phyloP scores from a whole-genome alignment of 2,888 invertebrate genomes.

The Diarsia rubi region DNA sequence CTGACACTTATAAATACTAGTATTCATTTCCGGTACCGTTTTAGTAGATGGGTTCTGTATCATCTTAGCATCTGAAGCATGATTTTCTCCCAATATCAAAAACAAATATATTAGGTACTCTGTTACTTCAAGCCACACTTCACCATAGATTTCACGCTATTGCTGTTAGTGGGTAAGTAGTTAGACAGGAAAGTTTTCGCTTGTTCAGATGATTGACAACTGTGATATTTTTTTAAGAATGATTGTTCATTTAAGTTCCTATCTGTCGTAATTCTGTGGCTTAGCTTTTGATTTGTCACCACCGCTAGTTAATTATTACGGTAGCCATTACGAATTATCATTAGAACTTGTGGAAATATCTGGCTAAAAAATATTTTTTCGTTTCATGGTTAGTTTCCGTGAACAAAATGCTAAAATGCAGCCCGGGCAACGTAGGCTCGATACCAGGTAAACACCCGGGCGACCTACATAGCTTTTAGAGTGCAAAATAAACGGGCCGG shows the following conservation, averaged over 20 bases:
- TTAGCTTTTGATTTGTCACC: not conserved
- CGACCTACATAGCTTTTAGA: constrained; percentile 73
- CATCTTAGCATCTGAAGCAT: not conserved
- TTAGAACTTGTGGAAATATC: not conserved
- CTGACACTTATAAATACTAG: not conserved
- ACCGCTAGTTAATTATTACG: not conserved
- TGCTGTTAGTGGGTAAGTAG: constrained; percentile 15
- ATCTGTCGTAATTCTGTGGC: not conserved
- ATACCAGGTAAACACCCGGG: constrained; percentile 59
- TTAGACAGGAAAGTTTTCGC: constrained; percentile 9
- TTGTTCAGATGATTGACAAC: not conserved
- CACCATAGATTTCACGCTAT: too few relatives aligned
- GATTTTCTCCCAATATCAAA: not conserved
- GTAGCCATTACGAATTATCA: not conserved
- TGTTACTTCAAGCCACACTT: not conserved
- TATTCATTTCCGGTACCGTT: not conserved
- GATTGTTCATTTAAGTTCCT: not conserved
- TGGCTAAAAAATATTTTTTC: not conserved
- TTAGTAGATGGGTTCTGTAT: not conserved
- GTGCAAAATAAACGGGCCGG: constrained; percentile 74
- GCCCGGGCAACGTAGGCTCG: constrained; percentile 26
- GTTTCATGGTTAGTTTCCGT: not conserved
- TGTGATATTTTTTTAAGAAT: not conserved
- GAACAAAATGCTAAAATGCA: constrained; percentile 9
- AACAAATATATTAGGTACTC: not conserved